Percentiles rank a stretch among this genome's conserved stretches.
phyloP scores from a whole-genome alignment of 2,888 invertebrate species.

The Euplexia lucipara region DNA sequence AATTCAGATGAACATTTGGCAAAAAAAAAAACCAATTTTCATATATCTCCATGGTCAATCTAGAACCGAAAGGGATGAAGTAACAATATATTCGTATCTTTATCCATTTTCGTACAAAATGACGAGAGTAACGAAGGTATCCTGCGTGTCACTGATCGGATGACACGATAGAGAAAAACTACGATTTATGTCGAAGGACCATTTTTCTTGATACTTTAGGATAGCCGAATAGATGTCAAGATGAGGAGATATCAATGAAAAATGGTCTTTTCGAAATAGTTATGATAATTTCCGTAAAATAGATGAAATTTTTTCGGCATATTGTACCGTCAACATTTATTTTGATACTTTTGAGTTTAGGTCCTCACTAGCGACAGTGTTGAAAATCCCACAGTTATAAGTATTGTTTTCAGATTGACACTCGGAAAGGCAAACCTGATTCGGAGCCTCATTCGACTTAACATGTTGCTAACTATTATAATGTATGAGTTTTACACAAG shows the following conservation, averaged over 20 bases:
- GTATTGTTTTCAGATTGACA: background rate
- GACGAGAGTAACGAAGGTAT: constrained; percentile 57
- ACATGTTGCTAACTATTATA: background rate
- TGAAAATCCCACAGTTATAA: constrained; percentile 2
- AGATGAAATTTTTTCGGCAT: constrained; percentile 1
- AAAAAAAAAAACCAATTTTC: too few species aligned
- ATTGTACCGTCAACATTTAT: constrained; percentile 22
- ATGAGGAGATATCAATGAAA: constrained; percentile 50
- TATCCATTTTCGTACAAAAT: constrained; percentile 30
- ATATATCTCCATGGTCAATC: constrained; percentile 29
- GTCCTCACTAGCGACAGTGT: background rate
- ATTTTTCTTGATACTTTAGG: constrained; percentile 39
- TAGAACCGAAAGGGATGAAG: constrained; percentile 6
- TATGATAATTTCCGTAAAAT: constrained; percentile 53
- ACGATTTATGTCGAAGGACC: constrained; percentile 53
- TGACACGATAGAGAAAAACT: constrained; percentile 52
- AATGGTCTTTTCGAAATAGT: constrained; percentile 37
- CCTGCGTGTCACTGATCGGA: constrained; percentile 48
- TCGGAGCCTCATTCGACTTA: background rate
- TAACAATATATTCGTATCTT: constrained; percentile 31
- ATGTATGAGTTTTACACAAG: constrained; percentile 2
- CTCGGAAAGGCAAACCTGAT: background rate
- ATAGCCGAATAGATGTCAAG: constrained; percentile 48
- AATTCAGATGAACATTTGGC: background rate
- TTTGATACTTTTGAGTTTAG: background rate